Base-by-base conservation (phyloP, 2,888 invertebrate genomes). In the Lasioglossum villosulum region DNA sequence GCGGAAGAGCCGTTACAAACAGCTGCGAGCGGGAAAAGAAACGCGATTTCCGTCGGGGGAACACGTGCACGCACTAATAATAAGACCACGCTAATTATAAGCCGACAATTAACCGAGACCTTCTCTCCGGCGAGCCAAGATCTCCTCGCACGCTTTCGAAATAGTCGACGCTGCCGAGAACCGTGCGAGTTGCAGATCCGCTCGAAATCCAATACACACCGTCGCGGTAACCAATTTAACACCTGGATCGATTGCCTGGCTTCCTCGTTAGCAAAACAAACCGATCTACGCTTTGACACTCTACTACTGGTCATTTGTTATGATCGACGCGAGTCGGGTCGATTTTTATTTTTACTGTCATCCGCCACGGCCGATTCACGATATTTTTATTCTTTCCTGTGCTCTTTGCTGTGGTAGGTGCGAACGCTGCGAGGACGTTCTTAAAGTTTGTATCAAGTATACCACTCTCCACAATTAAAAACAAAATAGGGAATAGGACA, bases 1-100 rank as follows among this genome's bases (percentile, higher is more conserved):
- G 78, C 19, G 73, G 89, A 83, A 86, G 84, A 87, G 66, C 86
- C 88, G 90, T 91, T 87, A 83, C 63, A 27, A n/a, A 68, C 68
- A n/a, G 37, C 39, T 12, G 23, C 34, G 5, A 68, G 34, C 59
- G 79, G 34, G 81, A 84, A 82, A 80, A 75, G 68, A 52, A 79
- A 77, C 68, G 73, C 66, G 71, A 34, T 59, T 89, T 89, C 90
- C 90, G 89, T 52, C 70, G 52, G n/a, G 5, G 6, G 59, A 78
- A 70, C 87, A 87, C 85, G 85, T 87, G 83, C 72, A 66, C 80
- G 85, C 63, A 75, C 80, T 84, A 77, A 80, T 86, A 84, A 86
- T 80, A 84, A 84, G 80, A 83, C 80, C 63, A 23, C 68, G 78
- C 84, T 86, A 89, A 89, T 89, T 86, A 87, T 84, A 82, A 83